Percentiles rank a stretch among this genome's conserved stretches.
Conservation (phyloP, 92 coral and sea anemone genomes). For the Zoanthus solanderi region DNA sequence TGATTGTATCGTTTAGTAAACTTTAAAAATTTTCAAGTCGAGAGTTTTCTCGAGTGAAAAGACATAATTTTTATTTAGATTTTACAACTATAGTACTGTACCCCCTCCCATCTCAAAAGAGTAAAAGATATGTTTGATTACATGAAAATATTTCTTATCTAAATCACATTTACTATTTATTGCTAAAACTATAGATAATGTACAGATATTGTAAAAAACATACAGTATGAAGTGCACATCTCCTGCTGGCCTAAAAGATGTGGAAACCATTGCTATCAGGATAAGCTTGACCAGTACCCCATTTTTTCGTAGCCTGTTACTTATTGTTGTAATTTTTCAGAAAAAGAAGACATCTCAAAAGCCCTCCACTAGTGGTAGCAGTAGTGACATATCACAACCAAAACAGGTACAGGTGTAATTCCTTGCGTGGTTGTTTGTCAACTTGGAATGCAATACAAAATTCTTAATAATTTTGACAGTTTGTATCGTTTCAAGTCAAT, state of each 20-base stretch:
- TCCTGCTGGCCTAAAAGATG: not conserved
- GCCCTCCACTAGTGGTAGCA: not conserved
- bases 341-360: slow-evolving; percentile 17
- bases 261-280: slow-evolving; percentile 12
- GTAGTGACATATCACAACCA: slow-evolving; percentile 10
- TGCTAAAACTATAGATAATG: not conserved
- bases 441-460: not conserved
- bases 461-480: slow-evolving; percentile 13
- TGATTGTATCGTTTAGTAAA: not conserved
- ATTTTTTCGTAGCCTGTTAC: not conserved
- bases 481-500: slow-evolving; percentile 8
- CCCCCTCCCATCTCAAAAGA: not conserved
- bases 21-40: too few species aligned
- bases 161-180: not conserved
- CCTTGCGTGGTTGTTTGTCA: slow-evolving; percentile 23
- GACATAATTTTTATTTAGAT: too few species aligned
- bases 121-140: not conserved
- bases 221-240: not conserved
- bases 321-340: slow-evolving; percentile 20
- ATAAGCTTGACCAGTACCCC: slow-evolving; percentile 22
- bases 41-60: not conserved
- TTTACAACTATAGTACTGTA: not conserved
- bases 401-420: slow-evolving; percentile 10
- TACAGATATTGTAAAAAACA: not conserved
- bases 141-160: not conserved